phyloP scores from a whole-genome alignment of 2,888 invertebrate genomes.

The Drosophila maculinotata region DNA sequence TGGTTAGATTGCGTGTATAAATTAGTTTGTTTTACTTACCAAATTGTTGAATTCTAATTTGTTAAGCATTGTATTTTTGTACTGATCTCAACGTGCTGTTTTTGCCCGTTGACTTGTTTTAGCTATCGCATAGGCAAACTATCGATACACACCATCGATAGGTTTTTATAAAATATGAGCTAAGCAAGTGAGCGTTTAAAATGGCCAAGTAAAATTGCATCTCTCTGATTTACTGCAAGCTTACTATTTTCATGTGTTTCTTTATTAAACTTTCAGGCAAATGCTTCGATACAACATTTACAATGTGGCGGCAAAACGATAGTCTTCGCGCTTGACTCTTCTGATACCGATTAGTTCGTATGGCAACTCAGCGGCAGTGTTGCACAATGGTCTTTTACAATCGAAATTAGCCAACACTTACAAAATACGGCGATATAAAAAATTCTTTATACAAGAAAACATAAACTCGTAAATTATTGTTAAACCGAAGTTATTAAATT shows the following conservation, averaged over 20 bases:
- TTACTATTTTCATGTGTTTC: not conserved
- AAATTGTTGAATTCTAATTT: conserved; percentile 83
- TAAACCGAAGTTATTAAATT: conserved; percentile 28
- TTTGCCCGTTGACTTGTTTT: conserved; percentile 25
- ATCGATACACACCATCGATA: conserved; percentile 24
- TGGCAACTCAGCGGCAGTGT: conserved; percentile 23
- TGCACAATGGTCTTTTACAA: conserved; percentile 13
- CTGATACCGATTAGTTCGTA: conserved; percentile 22
- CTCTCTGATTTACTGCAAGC: not conserved
- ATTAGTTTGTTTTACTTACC: conserved; percentile 58
- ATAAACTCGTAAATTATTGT: conserved; percentile 50
- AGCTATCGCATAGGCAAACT: conserved; percentile 2
- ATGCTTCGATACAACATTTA: no score
- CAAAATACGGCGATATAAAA: conserved; percentile 63
- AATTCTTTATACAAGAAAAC: conserved; percentile 59
- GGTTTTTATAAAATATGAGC: not conserved
- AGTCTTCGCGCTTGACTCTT: not conserved
- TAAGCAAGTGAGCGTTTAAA: no score
- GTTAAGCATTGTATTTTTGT: conserved; percentile 74
- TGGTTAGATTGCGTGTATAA: not conserved
- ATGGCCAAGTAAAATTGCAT: not conserved
- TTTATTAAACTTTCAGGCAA: no score
- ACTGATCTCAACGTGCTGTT: conserved; percentile 26
- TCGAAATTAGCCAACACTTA: conserved; percentile 49
- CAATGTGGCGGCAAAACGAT: not conserved